Evolutionary conservation across 1,140 invertebrate species (phyloP), one percentile per base, ranked within the genome.

Genomic region (Aradophagus sp.): DNA sequence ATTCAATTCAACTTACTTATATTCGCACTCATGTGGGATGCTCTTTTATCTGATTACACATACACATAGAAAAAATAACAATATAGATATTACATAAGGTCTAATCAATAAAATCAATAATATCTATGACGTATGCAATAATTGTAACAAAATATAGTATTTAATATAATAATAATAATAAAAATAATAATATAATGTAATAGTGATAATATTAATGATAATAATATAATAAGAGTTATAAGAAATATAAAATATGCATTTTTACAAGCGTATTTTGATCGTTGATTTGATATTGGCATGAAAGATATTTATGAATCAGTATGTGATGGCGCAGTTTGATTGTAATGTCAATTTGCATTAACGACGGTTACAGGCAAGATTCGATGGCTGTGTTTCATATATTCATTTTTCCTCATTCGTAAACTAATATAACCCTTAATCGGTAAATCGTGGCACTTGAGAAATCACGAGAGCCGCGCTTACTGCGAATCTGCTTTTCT

Each of bases 201-300:
- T 23, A 4, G 8, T 5, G 4, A 23, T 8, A 23, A 23, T 23
- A 23, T 5, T 23, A 23, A 23, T 5, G 8, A 23, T 23, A 23
- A 5, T 23, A 23, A 23, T 23, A n/a, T n/a, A n/a, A n/a, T n/a
- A n/a, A n/a, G n/a, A n/a, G n/a, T n/a, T n/a, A n/a, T n/a, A n/a
- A n/a, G n/a, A n/a, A n/a, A n/a, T n/a, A n/a, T n/a, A n/a, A n/a
- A 84, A 84, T 82, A 83, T 83, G 80, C 81, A 81, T 85, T 85
- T 59, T 84, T 84, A 84, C 83, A 86, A 86, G 83, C 83, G 83
- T 86, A 84, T 85, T 85, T 85, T 86, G 82, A 85, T 86, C 83
- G 78, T 83, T 85, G 81, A 81, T 85, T 86, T 84, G 82, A 84
- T 80, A 83, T 84, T 48, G 56, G 36, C 65, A 71, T 44, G 59